Evolutionary conservation across 2,888 invertebrate genomes (phyloP).

Genomic region (Frankliniella intonsa): DNA sequence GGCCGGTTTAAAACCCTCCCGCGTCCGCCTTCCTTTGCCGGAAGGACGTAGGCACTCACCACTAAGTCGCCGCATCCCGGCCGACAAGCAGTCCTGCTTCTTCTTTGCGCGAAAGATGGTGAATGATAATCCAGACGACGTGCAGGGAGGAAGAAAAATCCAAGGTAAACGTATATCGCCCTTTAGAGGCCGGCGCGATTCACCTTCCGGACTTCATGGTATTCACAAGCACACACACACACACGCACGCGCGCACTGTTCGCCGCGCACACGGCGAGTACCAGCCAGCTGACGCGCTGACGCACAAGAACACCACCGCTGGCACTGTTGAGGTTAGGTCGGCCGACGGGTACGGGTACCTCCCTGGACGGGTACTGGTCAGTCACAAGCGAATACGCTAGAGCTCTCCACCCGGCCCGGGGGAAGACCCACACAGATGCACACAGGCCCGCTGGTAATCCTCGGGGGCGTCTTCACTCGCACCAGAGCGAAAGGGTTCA

Average conservation of each 20-base stretch:
- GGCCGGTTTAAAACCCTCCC: no score
- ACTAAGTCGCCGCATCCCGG: constrained; percentile 21
- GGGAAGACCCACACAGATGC: no score
- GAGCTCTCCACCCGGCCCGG: no score
- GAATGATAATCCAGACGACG: constrained; percentile 18
- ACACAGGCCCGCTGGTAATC: background rate
- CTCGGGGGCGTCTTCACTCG: no score
- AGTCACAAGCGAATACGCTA: background rate
- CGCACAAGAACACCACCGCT: background rate
- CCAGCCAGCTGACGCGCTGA: background rate
- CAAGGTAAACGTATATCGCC: background rate
- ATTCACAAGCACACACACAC: background rate
- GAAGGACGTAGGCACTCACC: background rate
- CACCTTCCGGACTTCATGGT: background rate
- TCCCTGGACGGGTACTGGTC: background rate
- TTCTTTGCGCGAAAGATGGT: constrained; percentile 19
- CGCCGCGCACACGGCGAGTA: background rate
- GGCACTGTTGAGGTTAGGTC: background rate
- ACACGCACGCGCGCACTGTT: background rate
- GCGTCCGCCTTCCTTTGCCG: no score
- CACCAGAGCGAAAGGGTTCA: no score
- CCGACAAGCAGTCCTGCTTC: constrained; percentile 16
- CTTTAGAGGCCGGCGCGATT: no score
- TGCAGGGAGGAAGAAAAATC: background rate
- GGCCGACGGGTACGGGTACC: background rate